Conservation (phyloP, 2,113 vertebrate species). For the Coptodon bakossiorum region DNA sequence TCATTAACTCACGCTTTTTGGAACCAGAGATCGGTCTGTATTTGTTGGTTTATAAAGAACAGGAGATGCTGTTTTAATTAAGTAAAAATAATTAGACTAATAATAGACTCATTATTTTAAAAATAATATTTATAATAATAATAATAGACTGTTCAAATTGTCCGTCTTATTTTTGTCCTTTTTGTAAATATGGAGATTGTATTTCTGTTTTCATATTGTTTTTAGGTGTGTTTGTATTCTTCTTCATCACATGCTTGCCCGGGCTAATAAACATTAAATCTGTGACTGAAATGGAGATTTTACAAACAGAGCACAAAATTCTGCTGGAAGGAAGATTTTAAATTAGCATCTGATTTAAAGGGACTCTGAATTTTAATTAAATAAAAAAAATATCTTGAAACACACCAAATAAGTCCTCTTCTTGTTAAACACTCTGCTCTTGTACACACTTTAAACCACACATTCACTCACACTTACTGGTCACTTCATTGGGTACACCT, state of each 20-base stretch:
- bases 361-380: not conserved
- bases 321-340: not conserved
- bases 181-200: not conserved
- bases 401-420: not conserved
- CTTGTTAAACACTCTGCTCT: accelerated
- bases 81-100: not conserved
- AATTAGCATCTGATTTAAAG: not conserved
- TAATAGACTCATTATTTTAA: not conserved
- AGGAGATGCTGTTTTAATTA: not conserved
- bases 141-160: not conserved
- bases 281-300: not conserved
- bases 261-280: accelerated
- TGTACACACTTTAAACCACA: not conserved
- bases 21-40: accelerated
- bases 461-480: accelerated
- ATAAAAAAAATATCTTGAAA: not conserved
- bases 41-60: not conserved
- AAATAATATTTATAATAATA: not conserved
- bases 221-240: accelerated
- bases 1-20: accelerated
- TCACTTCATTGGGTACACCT: not conserved
- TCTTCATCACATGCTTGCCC: accelerated
- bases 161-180: accelerated
- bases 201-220: not conserved
- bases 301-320: accelerated